Evolutionary conservation across 2,797 vertebrate genomes (phyloP).

Genomic region (Sylvilagus floridanus): DNA sequence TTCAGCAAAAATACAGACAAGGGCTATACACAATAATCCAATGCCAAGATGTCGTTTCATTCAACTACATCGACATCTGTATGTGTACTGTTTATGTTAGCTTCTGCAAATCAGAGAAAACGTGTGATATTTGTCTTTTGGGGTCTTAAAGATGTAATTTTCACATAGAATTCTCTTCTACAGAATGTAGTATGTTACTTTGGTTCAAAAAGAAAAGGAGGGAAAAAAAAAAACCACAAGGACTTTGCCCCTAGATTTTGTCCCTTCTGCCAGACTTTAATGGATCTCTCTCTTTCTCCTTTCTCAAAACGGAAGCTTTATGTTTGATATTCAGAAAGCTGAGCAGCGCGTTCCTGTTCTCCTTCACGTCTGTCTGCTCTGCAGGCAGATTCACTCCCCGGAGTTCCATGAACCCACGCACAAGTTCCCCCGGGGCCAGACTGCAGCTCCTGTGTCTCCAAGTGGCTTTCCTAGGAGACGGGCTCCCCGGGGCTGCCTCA

Average conservation of each 20-base stretch:
- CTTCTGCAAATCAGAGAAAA: too few species aligned
- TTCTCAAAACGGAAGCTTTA: not conserved
- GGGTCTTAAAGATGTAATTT: not conserved
- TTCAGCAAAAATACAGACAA: too few species aligned
- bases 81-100: too few species aligned
- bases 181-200: not conserved
- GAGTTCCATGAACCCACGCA: not conserved
- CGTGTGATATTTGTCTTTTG: too few species aligned
- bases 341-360: not conserved
- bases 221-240: not conserved
- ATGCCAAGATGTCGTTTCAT: too few species aligned
- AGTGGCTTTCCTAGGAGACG: slow-evolving; percentile 59
- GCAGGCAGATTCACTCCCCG: not conserved
- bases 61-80: too few species aligned
- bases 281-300: not conserved
- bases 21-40: too few species aligned
- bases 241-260: not conserved
- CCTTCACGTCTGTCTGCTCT: not conserved
- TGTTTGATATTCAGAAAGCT: not conserved
- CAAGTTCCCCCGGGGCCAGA: slow-evolving; percentile 8
- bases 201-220: not conserved
- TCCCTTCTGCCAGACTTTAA: not conserved
- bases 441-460: slow-evolving; percentile 3
- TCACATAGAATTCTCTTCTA: not conserved
- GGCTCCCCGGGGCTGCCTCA: not conserved